A percentile compares a stretch with the other conserved stretches of the same genome.
These are phyloP conservation scores for Acanthoscelides obtectus DNA, from an alignment of 2,888 invertebrate species.

Conservation along the genomic window DNA sequence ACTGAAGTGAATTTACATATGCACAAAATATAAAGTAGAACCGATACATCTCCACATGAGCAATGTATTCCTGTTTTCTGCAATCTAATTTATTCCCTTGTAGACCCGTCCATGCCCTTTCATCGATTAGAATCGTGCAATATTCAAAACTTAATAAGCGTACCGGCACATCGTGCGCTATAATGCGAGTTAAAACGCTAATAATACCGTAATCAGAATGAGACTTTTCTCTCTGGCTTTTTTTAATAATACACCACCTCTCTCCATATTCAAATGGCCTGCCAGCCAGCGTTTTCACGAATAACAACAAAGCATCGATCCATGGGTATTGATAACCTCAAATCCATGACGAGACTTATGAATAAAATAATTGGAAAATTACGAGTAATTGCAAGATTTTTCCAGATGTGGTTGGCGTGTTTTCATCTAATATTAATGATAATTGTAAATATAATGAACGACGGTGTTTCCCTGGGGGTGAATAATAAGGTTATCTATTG, in stretches of 20 bases:
- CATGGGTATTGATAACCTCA: slow-evolving; percentile 1
- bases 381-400: slow-evolving; percentile 23
- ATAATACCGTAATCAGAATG: slow-evolving; percentile 28
- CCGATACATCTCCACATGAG: too few relatives aligned
- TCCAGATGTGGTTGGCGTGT: slow-evolving; percentile 14
- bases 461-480: background rate
- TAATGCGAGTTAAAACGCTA: slow-evolving; percentile 25
- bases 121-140: slow-evolving; percentile 18
- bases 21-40: too few relatives aligned
- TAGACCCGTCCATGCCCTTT: slow-evolving; percentile 4
- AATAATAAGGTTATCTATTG: background rate
- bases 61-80: background rate
- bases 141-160: slow-evolving; percentile 19
- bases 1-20: too few relatives aligned
- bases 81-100: background rate
- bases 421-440: slow-evolving; percentile 17
- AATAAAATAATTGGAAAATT: slow-evolving; percentile 24
- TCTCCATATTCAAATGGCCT: background rate
- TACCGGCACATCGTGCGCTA: slow-evolving; percentile 11
- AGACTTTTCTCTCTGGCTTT: slow-evolving; percentile 15
- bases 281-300: background rate
- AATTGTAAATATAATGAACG: slow-evolving; percentile 6
- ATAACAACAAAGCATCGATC: slow-evolving; percentile 1
- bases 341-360: slow-evolving; percentile 10
- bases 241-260: slow-evolving; percentile 16